Conservation (phyloP, 2,797 vertebrate species). For the Eulemur albifrons region DNA sequence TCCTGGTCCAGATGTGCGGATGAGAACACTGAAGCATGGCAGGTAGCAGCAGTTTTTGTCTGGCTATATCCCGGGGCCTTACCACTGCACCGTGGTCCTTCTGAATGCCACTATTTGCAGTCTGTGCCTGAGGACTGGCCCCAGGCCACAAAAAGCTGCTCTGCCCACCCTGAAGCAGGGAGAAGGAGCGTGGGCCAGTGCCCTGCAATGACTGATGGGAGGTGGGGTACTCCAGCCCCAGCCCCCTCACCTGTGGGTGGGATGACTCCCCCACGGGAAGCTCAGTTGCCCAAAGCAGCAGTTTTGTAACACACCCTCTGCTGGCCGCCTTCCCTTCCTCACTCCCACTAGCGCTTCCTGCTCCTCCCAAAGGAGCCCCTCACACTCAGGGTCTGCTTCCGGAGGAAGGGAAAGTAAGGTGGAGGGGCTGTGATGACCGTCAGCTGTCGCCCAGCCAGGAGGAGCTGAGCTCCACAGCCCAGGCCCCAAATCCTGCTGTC, state of each 20-base stretch:
- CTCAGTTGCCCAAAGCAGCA: not conserved
- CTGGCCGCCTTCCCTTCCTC: not conserved
- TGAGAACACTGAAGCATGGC: not conserved
- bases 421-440: not conserved
- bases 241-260: not conserved
- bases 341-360: not conserved
- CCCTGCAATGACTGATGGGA: not conserved
- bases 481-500: not conserved
- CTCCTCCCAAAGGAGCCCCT: not conserved
- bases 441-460: not conserved
- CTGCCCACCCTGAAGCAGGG: not conserved
- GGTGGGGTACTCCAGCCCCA: not conserved
- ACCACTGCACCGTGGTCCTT: not conserved
- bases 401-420: not conserved
- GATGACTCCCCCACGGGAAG: not conserved
- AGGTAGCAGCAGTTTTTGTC: rapidly evolving
- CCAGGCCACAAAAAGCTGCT: not conserved
- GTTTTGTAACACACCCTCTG: not conserved
- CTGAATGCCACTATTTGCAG: not conserved
- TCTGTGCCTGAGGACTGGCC: not conserved
- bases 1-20: not conserved
- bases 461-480: not conserved
- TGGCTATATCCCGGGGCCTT: not conserved
- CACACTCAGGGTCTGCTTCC: not conserved
- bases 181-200: not conserved